A percentile compares a stretch with the other conserved stretches of the same genome.
These are phyloP conservation scores for Cryptocheilus praepositus DNA, from an alignment of 2,888 invertebrate species.

Conservation along the genomic window DNA sequence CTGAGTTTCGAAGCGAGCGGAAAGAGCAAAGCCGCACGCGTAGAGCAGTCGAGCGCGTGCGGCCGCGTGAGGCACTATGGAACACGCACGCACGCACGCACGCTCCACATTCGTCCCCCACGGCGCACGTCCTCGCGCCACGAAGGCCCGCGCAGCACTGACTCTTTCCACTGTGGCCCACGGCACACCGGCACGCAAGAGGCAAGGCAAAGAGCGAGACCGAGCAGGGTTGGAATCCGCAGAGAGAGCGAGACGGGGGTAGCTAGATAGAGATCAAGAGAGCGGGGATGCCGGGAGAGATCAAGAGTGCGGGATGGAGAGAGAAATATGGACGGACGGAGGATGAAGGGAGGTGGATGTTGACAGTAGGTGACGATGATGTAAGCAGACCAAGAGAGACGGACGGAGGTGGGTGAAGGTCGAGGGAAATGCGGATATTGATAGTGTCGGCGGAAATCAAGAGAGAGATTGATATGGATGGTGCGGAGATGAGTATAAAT, in stretches of 20 bases:
- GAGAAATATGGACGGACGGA: too few species aligned
- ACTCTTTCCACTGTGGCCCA: constrained; percentile 56
- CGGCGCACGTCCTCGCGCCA: constrained; percentile 63
- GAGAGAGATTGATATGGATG: too few species aligned
- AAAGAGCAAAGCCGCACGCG: constrained; percentile 17
- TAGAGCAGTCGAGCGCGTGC: constrained; percentile 12
- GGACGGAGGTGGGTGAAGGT: too few species aligned
- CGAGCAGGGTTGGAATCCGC: constrained; percentile 10
- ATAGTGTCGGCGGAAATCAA: too few species aligned
- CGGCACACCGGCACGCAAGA: constrained; percentile 40
- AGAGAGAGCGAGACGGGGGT: constrained; percentile 33
- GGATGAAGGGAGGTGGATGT: too few species aligned
- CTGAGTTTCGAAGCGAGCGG: constrained; percentile 1
- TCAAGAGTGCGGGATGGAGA: too few species aligned
- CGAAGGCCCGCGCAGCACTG: constrained; percentile 71
- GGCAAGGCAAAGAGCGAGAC: constrained; percentile 16
- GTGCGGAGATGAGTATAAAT: too few species aligned
- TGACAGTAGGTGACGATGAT: too few species aligned
- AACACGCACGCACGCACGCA: constrained; percentile 15
- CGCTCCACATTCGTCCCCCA: constrained; percentile 10
- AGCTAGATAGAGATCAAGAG: constrained; percentile 10
- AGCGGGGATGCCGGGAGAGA: too few species aligned
- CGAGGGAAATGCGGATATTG: too few species aligned
- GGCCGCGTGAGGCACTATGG: neutral
- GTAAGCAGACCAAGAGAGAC: too few species aligned